phyloP scores from a whole-genome alignment of 2,797 vertebrate genomes.

The Lacerta agilis region DNA sequence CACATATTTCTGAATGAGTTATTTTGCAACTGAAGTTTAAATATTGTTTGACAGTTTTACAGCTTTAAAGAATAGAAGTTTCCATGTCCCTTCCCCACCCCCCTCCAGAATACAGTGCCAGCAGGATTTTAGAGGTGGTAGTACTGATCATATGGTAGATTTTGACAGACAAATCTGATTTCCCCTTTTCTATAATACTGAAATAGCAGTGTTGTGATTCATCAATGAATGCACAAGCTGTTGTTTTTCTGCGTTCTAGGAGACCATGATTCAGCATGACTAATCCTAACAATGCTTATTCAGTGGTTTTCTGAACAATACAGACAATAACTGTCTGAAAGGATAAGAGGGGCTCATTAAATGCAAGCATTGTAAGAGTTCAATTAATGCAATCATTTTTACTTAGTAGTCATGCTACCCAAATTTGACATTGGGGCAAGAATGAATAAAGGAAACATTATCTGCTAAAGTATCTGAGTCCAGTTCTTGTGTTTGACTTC shows the following conservation, averaged over 20 bases:
- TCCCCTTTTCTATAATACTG: background rate
- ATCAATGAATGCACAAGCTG: background rate
- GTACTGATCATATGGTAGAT: background rate
- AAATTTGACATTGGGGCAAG: background rate
- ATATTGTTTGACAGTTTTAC: constrained; percentile 62
- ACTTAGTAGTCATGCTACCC: background rate
- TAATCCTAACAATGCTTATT: background rate
- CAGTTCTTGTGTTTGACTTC: background rate
- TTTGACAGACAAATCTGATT: background rate
- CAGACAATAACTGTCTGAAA: background rate
- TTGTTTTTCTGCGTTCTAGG: constrained; percentile 4
- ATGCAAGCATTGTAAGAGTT: background rate
- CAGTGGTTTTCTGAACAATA: background rate
- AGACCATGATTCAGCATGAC: background rate
- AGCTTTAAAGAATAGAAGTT: background rate
- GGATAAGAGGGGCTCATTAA: background rate
- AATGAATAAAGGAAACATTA: background rate
- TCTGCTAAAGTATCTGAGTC: background rate
- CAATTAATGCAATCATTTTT: background rate
- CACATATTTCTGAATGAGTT: constrained; percentile 59
- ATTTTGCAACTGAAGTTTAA: constrained; percentile 61
- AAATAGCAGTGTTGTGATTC: background rate
- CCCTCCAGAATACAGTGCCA: background rate
- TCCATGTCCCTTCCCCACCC: no score
- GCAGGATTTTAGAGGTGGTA: background rate